These are phyloP conservation scores for Oegoconia quadripuncta DNA, from an alignment of 2,888 invertebrate species.

Conservation along the genomic window DNA sequence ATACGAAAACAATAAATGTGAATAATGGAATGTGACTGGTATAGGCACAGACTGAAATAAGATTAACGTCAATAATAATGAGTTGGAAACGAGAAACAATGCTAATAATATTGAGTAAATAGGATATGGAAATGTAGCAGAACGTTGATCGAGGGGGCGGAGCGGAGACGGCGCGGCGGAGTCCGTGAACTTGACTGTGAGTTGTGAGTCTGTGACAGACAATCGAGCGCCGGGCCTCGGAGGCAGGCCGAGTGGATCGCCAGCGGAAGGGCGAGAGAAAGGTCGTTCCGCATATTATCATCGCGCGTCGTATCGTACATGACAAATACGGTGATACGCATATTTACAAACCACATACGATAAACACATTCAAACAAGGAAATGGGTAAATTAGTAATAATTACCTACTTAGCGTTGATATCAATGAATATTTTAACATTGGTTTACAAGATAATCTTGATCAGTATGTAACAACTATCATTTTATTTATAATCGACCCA, in stretches of 20 bases:
- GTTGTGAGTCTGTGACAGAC: too few relatives aligned
- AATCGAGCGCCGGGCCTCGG: conserved; percentile 37
- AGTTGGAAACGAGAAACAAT: too few relatives aligned
- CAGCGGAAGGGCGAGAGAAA: conserved; percentile 34
- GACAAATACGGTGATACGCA: not conserved
- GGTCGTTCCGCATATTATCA: conserved; percentile 26
- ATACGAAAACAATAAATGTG: conserved; percentile 28
- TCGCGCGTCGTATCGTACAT: not conserved
- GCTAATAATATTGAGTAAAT: not conserved
- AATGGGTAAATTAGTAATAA: not conserved
- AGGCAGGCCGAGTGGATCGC: conserved; percentile 27
- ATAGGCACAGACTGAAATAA: conserved; percentile 1
- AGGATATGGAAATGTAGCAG: conserved; percentile 38
- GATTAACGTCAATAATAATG: not conserved
- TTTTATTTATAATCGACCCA: too few relatives aligned
- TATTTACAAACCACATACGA: not conserved
- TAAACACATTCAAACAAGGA: not conserved
- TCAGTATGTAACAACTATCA: too few relatives aligned
- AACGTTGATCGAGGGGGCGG: conserved; percentile 28
- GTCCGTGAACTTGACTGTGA: conserved; percentile 72
- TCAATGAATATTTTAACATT: not conserved
- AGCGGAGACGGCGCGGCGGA: conserved; percentile 18
- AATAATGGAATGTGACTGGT: conserved; percentile 32
- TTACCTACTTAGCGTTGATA: not conserved
- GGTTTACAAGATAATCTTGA: not conserved